Evolutionary conservation across 2,888 invertebrate genomes (phyloP).

Genomic region (Diaphora mendica): DNA sequence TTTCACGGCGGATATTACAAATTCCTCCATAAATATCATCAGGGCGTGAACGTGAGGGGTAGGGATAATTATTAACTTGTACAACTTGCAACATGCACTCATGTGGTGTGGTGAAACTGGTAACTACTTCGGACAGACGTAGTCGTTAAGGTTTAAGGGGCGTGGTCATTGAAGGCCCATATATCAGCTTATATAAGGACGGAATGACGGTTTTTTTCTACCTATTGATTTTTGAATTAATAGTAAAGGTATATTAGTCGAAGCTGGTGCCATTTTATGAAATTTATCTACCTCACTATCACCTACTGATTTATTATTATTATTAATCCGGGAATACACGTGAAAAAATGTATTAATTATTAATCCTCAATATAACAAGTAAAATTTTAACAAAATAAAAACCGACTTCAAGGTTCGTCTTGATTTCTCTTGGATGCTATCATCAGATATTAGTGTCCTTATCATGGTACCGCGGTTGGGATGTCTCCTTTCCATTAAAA

Average conservation of each 20-base stretch:
- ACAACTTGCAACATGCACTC: slow-evolving; percentile 32
- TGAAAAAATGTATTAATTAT: too few relatives aligned
- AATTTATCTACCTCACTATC: too few relatives aligned
- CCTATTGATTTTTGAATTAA: background rate
- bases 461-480: too few relatives aligned
- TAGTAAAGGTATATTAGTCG: background rate
- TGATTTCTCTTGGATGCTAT: too few relatives aligned
- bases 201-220: slow-evolving; percentile 38
- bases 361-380: too few relatives aligned
- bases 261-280: background rate
- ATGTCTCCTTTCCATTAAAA: too few relatives aligned
- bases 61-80: slow-evolving; percentile 47
- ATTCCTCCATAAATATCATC: slow-evolving; percentile 31
- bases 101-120: slow-evolving; percentile 49
- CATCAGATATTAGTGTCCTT: too few relatives aligned
- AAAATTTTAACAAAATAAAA: too few relatives aligned
- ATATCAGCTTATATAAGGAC: slow-evolving; percentile 34
- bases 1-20: slow-evolving; percentile 25
- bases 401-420: too few relatives aligned
- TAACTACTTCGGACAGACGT: slow-evolving; percentile 38
- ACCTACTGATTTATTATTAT: background rate
- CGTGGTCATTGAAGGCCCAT: slow-evolving; percentile 33
- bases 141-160: slow-evolving; percentile 41
- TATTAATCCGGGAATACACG: too few relatives aligned
- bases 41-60: slow-evolving; percentile 21